These are phyloP conservation scores for Siderastrea siderea DNA, from an alignment of 92 coral and sea anemone species.

Conservation along the genomic window DNA sequence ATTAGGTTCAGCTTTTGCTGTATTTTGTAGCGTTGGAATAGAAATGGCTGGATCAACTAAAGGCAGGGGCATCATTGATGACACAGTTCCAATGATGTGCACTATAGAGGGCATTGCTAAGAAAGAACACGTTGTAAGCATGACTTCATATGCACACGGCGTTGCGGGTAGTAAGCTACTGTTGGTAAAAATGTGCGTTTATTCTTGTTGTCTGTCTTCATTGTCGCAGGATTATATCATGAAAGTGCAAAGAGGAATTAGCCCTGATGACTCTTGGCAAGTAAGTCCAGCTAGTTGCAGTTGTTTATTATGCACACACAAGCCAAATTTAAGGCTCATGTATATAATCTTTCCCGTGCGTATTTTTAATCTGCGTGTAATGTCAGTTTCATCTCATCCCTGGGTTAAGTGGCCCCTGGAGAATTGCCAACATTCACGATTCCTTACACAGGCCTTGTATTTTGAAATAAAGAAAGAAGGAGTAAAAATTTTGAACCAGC, in stretches of 20 bases:
- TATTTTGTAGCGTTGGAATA: background rate
- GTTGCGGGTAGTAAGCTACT: no score
- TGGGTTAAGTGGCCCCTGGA: background rate
- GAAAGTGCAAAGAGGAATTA: constrained; percentile 96
- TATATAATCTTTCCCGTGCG: no score
- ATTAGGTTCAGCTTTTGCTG: background rate
- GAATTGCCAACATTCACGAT: background rate
- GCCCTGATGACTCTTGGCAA: constrained; percentile 95
- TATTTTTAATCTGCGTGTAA: no score
- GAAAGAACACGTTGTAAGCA: constrained; percentile 93
- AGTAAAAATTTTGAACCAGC: no score
- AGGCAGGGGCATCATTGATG: constrained; percentile 72
- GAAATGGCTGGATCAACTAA: constrained; percentile 80
- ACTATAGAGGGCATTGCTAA: constrained; percentile 91
- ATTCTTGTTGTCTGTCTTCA: background rate
- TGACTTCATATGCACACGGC: background rate
- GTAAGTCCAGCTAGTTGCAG: constrained; percentile 30
- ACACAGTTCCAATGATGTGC: constrained; percentile 90
- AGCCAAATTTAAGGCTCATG: no score
- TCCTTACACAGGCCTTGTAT: background rate
- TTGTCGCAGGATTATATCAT: constrained; percentile 88
- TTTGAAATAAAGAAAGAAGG: no score
- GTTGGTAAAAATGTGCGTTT: background rate
- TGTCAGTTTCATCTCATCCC: no score
- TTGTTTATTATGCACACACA: background rate